These are phyloP conservation scores for Pseudomyrmex gracilis DNA, from an alignment of 1,140 invertebrate genomes.

Conservation along the genomic window DNA sequence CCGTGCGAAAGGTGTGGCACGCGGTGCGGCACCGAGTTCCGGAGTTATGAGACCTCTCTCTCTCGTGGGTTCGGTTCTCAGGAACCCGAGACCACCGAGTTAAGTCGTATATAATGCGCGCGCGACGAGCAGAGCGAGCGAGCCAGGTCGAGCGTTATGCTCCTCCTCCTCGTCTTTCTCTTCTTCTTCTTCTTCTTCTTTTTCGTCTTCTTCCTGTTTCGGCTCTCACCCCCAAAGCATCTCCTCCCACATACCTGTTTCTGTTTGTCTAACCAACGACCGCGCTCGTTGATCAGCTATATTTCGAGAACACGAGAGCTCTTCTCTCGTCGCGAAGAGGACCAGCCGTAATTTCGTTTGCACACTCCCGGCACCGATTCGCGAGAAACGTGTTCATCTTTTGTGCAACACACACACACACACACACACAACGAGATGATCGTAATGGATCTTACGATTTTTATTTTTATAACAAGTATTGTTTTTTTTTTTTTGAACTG, in stretches of 20 bases:
- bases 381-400: constrained; percentile 22
- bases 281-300: constrained; percentile 43
- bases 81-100: constrained; percentile 73
- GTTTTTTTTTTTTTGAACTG: too few species aligned
- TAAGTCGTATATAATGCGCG: constrained; percentile 70
- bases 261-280: constrained; percentile 56
- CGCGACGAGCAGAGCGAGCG: constrained; percentile 54
- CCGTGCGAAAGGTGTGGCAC: constrained; percentile 69
- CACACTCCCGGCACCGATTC: not conserved
- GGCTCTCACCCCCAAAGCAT: not conserved
- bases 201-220: constrained; percentile 26
- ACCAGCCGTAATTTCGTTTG: constrained; percentile 7
- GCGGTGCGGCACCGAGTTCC: constrained; percentile 59
- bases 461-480: not conserved
- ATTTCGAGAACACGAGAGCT: constrained; percentile 31
- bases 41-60: constrained; percentile 65
- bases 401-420: not conserved
- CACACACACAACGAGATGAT: not conserved
- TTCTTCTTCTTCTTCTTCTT: constrained; percentile 9
- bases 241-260: constrained; percentile 48
- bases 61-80: constrained; percentile 67
- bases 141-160: constrained; percentile 54
- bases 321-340: not conserved
- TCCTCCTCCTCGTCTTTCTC: constrained; percentile 27
- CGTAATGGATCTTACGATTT: not conserved